Percentiles rank a stretch among this genome's conserved stretches.
Conservation (phyloP, 2,113 vertebrate species). For the Ptyas mucosa region DNA sequence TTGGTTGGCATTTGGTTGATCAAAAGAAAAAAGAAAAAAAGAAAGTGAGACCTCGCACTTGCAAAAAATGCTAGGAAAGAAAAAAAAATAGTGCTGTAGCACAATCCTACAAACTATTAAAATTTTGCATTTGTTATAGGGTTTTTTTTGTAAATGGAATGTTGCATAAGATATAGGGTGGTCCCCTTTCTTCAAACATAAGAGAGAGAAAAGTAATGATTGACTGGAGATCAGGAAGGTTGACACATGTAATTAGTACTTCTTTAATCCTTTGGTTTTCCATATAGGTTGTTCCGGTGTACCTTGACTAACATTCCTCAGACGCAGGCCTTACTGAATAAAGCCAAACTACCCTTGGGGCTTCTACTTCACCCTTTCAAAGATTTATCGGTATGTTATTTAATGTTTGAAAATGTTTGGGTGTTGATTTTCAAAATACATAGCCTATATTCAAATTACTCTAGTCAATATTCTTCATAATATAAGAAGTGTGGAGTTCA, state of each 20-base stretch:
- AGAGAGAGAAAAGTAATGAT: slow-evolving; percentile 20
- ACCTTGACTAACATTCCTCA: slow-evolving; percentile 96
- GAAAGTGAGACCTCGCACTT: not conserved
- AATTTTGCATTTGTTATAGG: not conserved
- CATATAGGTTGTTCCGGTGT: slow-evolving; percentile 86
- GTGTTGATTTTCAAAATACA: not conserved
- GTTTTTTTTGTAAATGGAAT: not conserved
- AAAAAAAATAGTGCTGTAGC: not conserved
- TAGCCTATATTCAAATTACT: not conserved
- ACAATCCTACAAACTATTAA: not conserved
- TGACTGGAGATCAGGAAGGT: not conserved
- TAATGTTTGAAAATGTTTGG: slow-evolving; percentile 35
- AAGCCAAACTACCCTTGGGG: slow-evolving; percentile 96
- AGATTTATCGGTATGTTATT: slow-evolving; percentile 89
- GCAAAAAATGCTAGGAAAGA: not conserved
- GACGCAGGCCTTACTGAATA: slow-evolving; percentile 92
- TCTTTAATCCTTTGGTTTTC: slow-evolving; percentile 50
- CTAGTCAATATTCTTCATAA: not conserved
- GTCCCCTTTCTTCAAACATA: not conserved
- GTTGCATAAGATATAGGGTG: not conserved
- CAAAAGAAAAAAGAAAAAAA: no score
- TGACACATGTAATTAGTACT: slow-evolving; percentile 23
- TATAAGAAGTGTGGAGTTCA: not conserved
- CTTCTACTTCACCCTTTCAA: slow-evolving; percentile 97
- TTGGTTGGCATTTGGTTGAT: not conserved